phyloP scores from a whole-genome alignment of 2,888 invertebrate species.

The Ornithoptera alexandrae region DNA sequence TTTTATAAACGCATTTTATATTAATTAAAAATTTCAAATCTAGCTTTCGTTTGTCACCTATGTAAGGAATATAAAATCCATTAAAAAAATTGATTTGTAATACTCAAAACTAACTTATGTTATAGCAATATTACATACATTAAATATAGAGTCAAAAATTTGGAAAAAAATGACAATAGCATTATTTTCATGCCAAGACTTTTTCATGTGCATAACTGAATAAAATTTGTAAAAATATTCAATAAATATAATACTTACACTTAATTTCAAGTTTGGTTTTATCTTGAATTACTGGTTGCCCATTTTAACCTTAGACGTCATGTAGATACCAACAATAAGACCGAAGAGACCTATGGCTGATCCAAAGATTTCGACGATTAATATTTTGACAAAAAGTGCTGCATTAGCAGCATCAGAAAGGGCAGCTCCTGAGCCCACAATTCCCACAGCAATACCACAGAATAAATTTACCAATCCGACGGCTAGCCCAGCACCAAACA shows the following conservation, averaged over 20 bases:
- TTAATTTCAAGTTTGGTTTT: constrained; percentile 59
- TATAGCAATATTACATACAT: too few species aligned
- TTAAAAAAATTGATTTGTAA: too few species aligned
- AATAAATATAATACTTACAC: constrained; percentile 57
- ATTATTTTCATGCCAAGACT: too few species aligned
- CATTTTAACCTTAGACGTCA: constrained; percentile 91
- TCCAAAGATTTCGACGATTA: constrained; percentile 99
- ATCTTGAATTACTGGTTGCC: constrained; percentile 81
- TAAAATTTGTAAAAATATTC: background rate
- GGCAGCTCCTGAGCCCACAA: constrained; percentile 98
- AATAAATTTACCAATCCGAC: constrained; percentile 98
- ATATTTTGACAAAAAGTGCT: constrained; percentile 97
- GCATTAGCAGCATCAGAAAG: constrained; percentile 98
- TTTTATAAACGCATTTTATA: too few species aligned
- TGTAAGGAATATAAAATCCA: too few species aligned
- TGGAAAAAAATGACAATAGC: too few species aligned
- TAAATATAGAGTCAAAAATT: too few species aligned
- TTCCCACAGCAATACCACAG: constrained; percentile 97
- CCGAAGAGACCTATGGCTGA: constrained; percentile 99
- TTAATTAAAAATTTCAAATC: too few species aligned
- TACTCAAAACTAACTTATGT: too few species aligned
- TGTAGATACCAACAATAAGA: constrained; percentile 97
- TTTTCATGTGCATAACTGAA: background rate
- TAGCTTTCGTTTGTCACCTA: too few species aligned
- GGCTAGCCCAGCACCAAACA: constrained; percentile 97